A percentile compares a stretch with the other conserved stretches of the same genome.
phyloP scores from a whole-genome alignment of 1,140 invertebrate genomes.

The Atta colombica region DNA sequence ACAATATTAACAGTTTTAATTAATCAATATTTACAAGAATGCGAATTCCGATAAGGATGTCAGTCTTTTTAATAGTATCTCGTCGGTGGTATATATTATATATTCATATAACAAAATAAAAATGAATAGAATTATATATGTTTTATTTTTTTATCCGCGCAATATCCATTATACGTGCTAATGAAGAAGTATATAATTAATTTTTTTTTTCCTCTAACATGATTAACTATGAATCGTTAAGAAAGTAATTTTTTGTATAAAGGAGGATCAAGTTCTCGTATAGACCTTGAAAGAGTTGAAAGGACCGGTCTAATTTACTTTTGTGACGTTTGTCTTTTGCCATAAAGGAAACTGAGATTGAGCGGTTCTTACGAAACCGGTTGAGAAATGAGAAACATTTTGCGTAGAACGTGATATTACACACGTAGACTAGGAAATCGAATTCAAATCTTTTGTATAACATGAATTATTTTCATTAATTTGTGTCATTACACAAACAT shows the following conservation, averaged over 20 bases:
- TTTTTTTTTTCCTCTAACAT: not conserved
- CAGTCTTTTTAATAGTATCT: too few relatives aligned
- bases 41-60: too few relatives aligned
- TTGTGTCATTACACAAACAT: not conserved
- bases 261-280: not conserved
- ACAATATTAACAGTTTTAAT: too few relatives aligned
- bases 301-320: not conserved
- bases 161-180: not conserved
- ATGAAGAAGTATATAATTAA: not conserved
- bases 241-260: not conserved
- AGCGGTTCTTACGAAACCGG: conserved; percentile 23
- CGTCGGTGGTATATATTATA: too few relatives aligned
- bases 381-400: not conserved
- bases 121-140: not conserved
- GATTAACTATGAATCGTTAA: not conserved
- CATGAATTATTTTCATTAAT: not conserved
- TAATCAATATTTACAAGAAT: too few relatives aligned
- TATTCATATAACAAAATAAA: too few relatives aligned
- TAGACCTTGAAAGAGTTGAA: conserved; percentile 37
- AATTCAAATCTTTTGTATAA: not conserved
- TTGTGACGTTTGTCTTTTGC: not conserved
- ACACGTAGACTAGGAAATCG: not conserved
- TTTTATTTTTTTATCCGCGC: not conserved
- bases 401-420: not conserved
- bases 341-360: not conserved